Percentiles rank a stretch among this genome's conserved stretches.
Evolutionary conservation across 2,888 invertebrate species (phyloP).

Genomic region (Nephrotoma appendiculata): DNA sequence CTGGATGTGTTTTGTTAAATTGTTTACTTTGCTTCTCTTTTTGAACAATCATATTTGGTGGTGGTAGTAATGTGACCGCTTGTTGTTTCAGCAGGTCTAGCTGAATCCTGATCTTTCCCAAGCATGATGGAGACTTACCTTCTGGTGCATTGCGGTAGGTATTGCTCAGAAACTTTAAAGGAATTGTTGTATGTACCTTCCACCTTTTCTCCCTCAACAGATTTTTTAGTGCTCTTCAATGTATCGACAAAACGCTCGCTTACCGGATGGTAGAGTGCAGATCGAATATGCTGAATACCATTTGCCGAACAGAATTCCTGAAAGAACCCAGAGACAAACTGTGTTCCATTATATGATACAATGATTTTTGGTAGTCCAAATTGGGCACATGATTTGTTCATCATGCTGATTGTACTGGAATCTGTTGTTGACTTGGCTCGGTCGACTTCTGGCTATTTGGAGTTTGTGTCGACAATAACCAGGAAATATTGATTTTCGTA

Average conservation of each 20-base stretch:
- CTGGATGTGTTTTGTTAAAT: not conserved
- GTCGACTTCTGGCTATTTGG: not conserved
- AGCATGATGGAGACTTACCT: not conserved
- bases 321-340: not conserved
- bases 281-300: not conserved
- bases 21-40: not conserved
- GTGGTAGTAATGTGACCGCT: not conserved
- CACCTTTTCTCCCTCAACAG: not conserved
- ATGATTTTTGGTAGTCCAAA: not conserved
- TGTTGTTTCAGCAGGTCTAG: too few relatives aligned
- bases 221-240: not conserved
- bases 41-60: not conserved
- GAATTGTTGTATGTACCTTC: not conserved
- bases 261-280: not conserved
- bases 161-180: not conserved
- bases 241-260: not conserved
- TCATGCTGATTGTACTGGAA: too few relatives aligned
- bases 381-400: too few relatives aligned
- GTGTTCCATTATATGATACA: not conserved
- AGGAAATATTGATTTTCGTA: not conserved
- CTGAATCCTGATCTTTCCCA: too few relatives aligned
- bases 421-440: too few relatives aligned
- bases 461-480: not conserved
- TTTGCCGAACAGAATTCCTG: not conserved
- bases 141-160: not conserved